These are phyloP conservation scores for Cynaeus angustus DNA, from an alignment of 2,888 invertebrate genomes.

Conservation along the genomic window DNA sequence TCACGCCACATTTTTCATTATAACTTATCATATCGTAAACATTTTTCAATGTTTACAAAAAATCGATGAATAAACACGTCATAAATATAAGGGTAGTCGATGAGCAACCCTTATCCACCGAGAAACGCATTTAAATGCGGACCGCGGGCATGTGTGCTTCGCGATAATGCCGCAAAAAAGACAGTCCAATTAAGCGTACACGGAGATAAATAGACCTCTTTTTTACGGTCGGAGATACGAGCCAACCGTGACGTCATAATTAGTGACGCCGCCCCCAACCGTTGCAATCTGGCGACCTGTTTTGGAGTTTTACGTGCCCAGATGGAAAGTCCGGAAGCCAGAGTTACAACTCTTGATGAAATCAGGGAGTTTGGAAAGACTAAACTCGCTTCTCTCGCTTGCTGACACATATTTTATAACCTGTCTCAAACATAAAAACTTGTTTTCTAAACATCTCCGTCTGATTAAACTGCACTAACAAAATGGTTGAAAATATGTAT, in stretches of 20 bases:
- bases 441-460: too few species aligned
- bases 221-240: conserved; percentile 39
- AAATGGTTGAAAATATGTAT: too few species aligned
- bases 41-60: conserved; percentile 38
- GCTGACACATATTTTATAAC: too few species aligned
- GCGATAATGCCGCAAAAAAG: conserved; percentile 41
- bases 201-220: conserved; percentile 47
- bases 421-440: too few species aligned
- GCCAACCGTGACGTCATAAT: conserved; percentile 47
- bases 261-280: conserved; percentile 33
- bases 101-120: conserved; percentile 6
- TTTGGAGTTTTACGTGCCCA: conserved; percentile 10
- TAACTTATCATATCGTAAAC: conserved; percentile 47
- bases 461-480: too few species aligned
- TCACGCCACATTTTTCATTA: conserved; percentile 49
- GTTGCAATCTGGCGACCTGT: conserved; percentile 40
- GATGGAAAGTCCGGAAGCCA: conserved; percentile 4
- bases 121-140: conserved; percentile 31
- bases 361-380: too few species aligned
- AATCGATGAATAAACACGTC: conserved; percentile 49
- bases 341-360: neutral
- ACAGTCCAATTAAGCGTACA: conserved; percentile 46
- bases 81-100: conserved; percentile 40
- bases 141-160: conserved; percentile 25
- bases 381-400: too few species aligned